phyloP scores from a whole-genome alignment of 2,113 vertebrate species.

The Aldabrachelys gigantea region DNA sequence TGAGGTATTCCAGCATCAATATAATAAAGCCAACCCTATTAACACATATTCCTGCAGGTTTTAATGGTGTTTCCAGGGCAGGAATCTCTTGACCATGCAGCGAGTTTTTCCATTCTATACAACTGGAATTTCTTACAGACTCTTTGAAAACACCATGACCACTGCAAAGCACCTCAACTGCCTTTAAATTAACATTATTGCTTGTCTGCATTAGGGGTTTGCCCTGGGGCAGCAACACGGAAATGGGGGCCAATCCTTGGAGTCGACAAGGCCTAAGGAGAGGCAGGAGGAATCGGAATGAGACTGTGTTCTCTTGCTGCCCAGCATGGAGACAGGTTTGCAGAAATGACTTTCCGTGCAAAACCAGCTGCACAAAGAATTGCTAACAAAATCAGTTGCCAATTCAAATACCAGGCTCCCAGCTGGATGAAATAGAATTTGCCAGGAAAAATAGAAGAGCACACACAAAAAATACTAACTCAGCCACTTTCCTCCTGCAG shows the following conservation, averaged over 20 bases:
- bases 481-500: background rate
- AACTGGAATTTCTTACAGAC: background rate
- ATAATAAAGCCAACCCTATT: background rate
- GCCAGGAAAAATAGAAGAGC: background rate
- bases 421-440: background rate
- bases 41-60: no score
- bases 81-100: background rate
- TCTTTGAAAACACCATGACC: background rate
- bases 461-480: background rate
- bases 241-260: background rate
- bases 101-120: background rate
- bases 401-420: background rate
- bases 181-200: background rate
- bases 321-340: background rate
- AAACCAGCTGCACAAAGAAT: background rate
- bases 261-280: background rate
- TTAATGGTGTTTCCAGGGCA: background rate
- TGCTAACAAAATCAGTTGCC: background rate
- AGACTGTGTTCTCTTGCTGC: background rate
- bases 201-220: background rate
- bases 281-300: background rate
- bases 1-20: background rate
- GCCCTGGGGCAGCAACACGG: background rate
- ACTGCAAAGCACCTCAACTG: background rate
- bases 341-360: background rate